phyloP scores from a whole-genome alignment of 2,113 vertebrate species.

The Ptilonorhynchus violaceus region DNA sequence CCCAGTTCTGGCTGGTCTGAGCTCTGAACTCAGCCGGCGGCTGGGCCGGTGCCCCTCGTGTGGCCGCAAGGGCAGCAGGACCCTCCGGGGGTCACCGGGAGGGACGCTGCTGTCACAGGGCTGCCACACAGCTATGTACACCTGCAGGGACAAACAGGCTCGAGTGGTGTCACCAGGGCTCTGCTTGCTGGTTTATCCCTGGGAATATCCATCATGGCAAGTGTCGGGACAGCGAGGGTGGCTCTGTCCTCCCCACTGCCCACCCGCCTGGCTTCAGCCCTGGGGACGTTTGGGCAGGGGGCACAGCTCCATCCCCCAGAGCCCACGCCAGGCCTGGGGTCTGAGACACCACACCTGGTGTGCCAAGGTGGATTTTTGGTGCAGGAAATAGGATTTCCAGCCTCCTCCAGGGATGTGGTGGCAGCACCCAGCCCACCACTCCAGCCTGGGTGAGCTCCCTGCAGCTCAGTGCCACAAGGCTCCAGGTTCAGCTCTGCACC shows the following conservation, averaged over 20 bases:
- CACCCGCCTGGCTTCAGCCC: background rate
- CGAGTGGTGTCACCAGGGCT: rapidly evolving
- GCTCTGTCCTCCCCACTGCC: background rate
- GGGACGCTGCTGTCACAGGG: background rate
- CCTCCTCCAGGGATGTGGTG: background rate
- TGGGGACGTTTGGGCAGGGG: background rate
- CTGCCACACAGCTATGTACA: background rate
- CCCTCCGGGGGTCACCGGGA: background rate
- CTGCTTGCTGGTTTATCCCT: background rate
- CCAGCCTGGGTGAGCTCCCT: background rate
- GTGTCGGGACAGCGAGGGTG: rapidly evolving
- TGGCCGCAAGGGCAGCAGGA: background rate
- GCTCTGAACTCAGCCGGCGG: rapidly evolving
- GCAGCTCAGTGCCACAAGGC: background rate
- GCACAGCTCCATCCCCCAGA: background rate
- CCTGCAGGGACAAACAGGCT: background rate
- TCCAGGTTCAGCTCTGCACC: background rate
- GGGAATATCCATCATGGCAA: rapidly evolving
- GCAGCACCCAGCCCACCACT: background rate
- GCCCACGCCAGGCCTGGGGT: background rate
- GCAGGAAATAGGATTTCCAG: background rate
- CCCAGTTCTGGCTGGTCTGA: background rate
- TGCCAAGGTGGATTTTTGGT: background rate
- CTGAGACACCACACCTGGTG: background rate
- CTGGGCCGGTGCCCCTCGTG: background rate